These are phyloP conservation scores for Coleophora flavipennella DNA, from an alignment of 2,888 invertebrate species.

Conservation along the genomic window DNA sequence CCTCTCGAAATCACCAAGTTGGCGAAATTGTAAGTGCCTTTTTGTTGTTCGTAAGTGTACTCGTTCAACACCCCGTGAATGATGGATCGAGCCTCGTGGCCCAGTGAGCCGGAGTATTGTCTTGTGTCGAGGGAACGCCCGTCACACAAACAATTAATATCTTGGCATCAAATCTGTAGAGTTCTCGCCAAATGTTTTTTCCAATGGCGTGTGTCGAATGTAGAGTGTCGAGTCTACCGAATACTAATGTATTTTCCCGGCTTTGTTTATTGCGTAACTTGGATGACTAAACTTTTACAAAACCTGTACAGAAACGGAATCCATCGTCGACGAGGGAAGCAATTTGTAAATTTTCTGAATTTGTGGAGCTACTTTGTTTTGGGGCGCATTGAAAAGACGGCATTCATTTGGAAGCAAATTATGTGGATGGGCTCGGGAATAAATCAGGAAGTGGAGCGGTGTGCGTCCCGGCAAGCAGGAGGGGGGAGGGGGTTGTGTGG, in stretches of 20 bases:
- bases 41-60: slow-evolving; percentile 13
- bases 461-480: slow-evolving; percentile 28
- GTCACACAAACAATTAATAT: slow-evolving; percentile 10
- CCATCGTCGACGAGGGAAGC: not conserved
- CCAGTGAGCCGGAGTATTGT: slow-evolving; percentile 8
- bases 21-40: slow-evolving; percentile 23
- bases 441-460: slow-evolving; percentile 40
- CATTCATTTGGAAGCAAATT: slow-evolving; percentile 31
- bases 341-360: not conserved
- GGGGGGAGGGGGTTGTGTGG: slow-evolving; percentile 39
- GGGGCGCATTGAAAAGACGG: slow-evolving; percentile 39
- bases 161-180: slow-evolving; percentile 12
- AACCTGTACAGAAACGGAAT: no score
- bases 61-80: slow-evolving; percentile 16
- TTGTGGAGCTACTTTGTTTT: slow-evolving; percentile 22
- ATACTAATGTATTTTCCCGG: no score
- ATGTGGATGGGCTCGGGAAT: slow-evolving; percentile 43
- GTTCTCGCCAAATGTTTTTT: slow-evolving; percentile 16
- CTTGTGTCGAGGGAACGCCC: slow-evolving; percentile 8
- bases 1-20: no score
- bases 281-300: slow-evolving; percentile 16
- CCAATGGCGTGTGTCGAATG: slow-evolving; percentile 10
- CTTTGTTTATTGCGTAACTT: slow-evolving; percentile 22
- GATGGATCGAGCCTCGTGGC: slow-evolving; percentile 12
- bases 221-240: not conserved